phyloP scores from a whole-genome alignment of 2,888 invertebrate genomes.

The Hydrotaea diabolus region DNA sequence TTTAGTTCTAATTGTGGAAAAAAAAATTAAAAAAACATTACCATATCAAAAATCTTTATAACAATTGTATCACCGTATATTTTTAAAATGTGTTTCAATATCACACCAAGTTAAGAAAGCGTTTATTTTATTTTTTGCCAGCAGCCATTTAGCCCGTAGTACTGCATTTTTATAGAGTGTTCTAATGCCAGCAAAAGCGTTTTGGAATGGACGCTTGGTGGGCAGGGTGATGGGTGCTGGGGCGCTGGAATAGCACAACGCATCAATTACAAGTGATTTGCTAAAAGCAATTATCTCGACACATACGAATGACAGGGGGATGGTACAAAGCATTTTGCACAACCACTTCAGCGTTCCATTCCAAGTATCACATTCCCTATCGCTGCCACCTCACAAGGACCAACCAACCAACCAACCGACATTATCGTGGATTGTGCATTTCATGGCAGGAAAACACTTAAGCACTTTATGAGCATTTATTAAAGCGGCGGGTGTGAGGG shows the following conservation, averaged over 20 bases:
- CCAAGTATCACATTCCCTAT: background rate
- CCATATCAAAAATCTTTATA: too few relatives aligned
- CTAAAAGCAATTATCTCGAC: slow-evolving; percentile 19
- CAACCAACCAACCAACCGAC: too few relatives aligned
- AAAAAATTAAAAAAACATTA: too few relatives aligned
- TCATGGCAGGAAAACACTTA: slow-evolving; percentile 24
- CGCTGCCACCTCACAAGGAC: background rate
- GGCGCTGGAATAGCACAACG: background rate
- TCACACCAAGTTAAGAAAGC: background rate
- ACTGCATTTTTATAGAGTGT: background rate
- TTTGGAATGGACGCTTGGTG: too few relatives aligned
- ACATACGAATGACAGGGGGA: background rate
- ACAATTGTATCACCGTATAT: background rate
- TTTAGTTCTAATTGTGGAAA: too few relatives aligned
- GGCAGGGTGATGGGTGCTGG: too few relatives aligned
- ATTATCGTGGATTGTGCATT: slow-evolving; percentile 38
- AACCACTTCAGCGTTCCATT: background rate
- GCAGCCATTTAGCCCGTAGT: background rate
- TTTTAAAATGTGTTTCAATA: background rate
- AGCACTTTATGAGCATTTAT: slow-evolving; percentile 41
- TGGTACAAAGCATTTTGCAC: background rate
- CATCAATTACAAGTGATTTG: slow-evolving; percentile 24
- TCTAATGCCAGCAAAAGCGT: too few relatives aligned
- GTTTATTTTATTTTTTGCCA: background rate
- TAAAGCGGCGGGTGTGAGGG: background rate